Conservation (phyloP, 35 echinoderm and acorn worm species). For the Apostichopus japonicus region DNA sequence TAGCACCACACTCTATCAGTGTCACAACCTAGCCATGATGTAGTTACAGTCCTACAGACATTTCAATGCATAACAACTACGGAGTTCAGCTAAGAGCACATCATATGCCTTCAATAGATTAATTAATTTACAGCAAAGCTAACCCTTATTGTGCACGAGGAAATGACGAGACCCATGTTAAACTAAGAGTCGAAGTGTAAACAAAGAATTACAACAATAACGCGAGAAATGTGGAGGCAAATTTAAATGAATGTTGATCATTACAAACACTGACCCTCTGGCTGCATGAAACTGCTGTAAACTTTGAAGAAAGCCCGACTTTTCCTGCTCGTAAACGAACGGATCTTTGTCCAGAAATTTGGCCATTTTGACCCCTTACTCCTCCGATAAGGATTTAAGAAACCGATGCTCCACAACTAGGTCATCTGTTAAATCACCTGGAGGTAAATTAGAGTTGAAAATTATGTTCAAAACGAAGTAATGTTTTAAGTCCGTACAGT, state of each 20-base stretch:
- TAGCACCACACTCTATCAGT: background rate
- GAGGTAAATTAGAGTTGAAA: slow-evolving; percentile 44
- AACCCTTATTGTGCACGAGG: slow-evolving; percentile 7
- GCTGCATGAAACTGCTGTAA: slow-evolving; percentile 86
- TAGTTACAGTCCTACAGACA: background rate
- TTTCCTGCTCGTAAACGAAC: slow-evolving; percentile 86
- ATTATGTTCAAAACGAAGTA: slow-evolving; percentile 73
- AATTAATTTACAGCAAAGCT: slow-evolving; percentile 19
- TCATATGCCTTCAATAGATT: background rate
- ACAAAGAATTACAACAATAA: slow-evolving; percentile 63
- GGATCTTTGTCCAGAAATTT: slow-evolving; percentile 99
- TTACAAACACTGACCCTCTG: slow-evolving; percentile 77
- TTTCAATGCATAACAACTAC: background rate
- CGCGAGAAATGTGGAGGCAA: slow-evolving; percentile 58
- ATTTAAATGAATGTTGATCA: slow-evolving; percentile 66
- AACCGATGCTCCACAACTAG: slow-evolving; percentile 67
- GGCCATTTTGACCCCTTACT: slow-evolving; percentile 91
- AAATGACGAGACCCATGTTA: slow-evolving; percentile 32
- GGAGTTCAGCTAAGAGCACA: background rate
- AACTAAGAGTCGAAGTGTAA: slow-evolving; percentile 41
- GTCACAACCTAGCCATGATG: background rate
- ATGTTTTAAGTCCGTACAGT: slow-evolving; percentile 82
- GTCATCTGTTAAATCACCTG: slow-evolving; percentile 99
- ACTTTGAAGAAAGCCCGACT: slow-evolving; percentile 74
- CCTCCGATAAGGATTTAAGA: slow-evolving; percentile 71